Evolutionary conservation across 35 echinoderm and acorn worm species (phyloP), one percentile per base, ranked within the genome.

Genomic region (Chiridota heheva): DNA sequence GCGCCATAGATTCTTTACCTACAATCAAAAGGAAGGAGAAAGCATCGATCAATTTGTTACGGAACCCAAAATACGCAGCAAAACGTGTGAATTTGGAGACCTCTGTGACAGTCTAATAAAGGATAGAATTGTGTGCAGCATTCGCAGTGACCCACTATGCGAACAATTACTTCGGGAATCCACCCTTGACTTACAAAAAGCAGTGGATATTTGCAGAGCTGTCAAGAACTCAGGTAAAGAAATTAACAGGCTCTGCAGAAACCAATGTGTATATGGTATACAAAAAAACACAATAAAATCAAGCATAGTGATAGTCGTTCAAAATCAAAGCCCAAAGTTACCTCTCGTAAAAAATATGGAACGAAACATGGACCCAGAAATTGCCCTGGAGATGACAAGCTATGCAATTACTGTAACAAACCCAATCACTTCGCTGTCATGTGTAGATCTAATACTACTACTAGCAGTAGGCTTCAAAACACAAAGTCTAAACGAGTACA

Each of bases 31-130:
- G 37, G 39, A 4, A 74, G 10, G 7, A 44, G 70, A 74, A 27
- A 27, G 12, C 2, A 3, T 74, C 10, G 70, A 74, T 34, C 37
- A 46, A 26, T 74, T 5, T 42, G 40, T 51, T 44, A 74, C 70
- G 29, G 70, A 74, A 6, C 48, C 40, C 22, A 37, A 38, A 36
- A 32, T 27, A 15, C 25, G 38, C 30, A 10, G 5, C 1, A 68
- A 67, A 45, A 43, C 58, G 15, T 82, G 78, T 39, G 78, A 82
- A 49, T 82, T 68, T 44, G 78, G 60, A 5, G 12, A 74, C 12
- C 40, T 74, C 5, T 12, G 13, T 44, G 70, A 74, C 3, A 5
- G 3, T 42, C 40, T 74, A 17, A 74, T 74, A 13, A 43, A 26
- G 7, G 42, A 74, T 29, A 43, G 70, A 46, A 51, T 74, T 6